Evolutionary conservation across 2,888 invertebrate genomes (phyloP).

Genomic region (Tinea pellionella): DNA sequence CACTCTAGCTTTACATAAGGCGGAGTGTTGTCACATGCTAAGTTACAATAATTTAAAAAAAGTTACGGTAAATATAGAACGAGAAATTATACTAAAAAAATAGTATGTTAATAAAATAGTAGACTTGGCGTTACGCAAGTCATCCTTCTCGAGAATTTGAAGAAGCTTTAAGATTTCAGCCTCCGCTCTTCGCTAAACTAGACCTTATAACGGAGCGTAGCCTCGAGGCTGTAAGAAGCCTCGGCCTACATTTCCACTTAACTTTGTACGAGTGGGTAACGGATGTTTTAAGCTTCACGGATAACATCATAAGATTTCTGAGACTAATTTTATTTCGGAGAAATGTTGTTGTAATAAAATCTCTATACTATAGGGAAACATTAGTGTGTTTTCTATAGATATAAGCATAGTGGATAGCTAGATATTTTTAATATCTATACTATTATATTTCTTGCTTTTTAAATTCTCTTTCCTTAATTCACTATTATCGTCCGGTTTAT

Average conservation of each 20-base stretch:
- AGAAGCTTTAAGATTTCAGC: neutral
- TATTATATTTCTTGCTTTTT: too few species aligned
- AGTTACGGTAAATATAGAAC: too few species aligned
- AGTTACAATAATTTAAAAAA: too few species aligned
- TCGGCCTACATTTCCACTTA: constrained; percentile 1
- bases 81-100: too few species aligned
- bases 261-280: neutral
- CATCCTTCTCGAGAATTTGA: neutral
- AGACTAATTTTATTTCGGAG: neutral
- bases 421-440: too few species aligned
- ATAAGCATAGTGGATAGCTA: too few species aligned
- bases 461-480: too few species aligned
- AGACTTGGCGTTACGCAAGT: neutral
- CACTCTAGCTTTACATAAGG: too few species aligned
- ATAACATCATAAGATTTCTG: neutral
- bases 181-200: neutral
- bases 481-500: too few species aligned
- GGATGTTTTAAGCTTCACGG: neutral
- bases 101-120: neutral
- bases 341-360: neutral
- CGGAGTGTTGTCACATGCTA: too few species aligned
- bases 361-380: too few species aligned
- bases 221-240: neutral
- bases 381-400: too few species aligned
- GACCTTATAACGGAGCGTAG: neutral